These are phyloP conservation scores for Pygoscelis adeliae DNA, from an alignment of 2,113 vertebrate genomes.

Conservation along the genomic window DNA sequence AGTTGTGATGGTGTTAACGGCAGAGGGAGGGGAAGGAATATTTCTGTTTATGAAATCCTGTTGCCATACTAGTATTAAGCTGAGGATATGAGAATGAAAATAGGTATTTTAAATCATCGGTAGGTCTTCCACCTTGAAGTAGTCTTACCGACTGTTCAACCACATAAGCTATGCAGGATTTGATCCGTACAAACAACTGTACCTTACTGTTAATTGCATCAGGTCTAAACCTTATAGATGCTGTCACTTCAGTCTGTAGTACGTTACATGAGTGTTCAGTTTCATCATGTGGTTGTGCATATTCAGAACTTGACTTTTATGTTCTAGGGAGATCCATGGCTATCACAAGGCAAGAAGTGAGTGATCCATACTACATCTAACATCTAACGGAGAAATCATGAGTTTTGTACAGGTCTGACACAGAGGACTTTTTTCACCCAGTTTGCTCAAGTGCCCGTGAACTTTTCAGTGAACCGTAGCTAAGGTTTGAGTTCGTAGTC, in stretches of 20 bases:
- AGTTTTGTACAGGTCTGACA: neutral
- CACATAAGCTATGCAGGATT: neutral
- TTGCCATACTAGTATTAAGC: neutral
- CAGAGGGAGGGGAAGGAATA: neutral
- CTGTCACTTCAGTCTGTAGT: neutral
- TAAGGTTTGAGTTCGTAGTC: neutral
- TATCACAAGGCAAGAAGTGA: neutral
- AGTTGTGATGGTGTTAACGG: neutral
- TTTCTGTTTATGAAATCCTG: neutral
- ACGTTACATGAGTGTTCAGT: accelerated
- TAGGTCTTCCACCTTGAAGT: neutral
- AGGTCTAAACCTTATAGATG: neutral
- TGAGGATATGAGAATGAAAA: neutral
- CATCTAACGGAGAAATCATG: neutral
- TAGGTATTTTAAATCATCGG: neutral
- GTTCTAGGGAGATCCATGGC: neutral
- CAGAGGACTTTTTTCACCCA: neutral
- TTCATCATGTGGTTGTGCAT: neutral
- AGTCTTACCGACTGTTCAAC: neutral
- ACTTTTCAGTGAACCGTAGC: neutral
- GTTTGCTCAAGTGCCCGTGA: neutral
- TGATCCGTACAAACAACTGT: neutral
- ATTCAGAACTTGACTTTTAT: neutral
- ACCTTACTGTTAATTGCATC: neutral
- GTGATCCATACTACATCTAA: neutral